Percentiles rank a stretch among this genome's conserved stretches.
Conservation (phyloP, 2,888 invertebrate genomes). For the Cylloceria caligata region DNA sequence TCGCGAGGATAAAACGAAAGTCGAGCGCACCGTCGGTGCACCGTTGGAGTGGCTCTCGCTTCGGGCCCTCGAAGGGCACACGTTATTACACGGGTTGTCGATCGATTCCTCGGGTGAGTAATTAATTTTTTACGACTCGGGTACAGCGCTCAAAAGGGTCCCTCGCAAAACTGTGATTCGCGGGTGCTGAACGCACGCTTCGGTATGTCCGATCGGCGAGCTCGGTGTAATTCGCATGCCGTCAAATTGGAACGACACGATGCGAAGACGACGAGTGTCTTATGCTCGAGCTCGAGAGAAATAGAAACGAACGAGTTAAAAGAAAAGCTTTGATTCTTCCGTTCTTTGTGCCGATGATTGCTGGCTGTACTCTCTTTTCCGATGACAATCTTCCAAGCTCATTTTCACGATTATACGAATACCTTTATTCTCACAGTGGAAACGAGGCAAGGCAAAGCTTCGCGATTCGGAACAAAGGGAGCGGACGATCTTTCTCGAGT, state of each 20-base stretch:
- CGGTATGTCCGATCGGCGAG: slow-evolving; percentile 50
- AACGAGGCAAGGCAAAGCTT: slow-evolving; percentile 31
- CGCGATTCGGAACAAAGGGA: slow-evolving; percentile 60
- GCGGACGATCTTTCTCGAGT: slow-evolving; percentile 24
- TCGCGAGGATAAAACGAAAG: slow-evolving; percentile 46
- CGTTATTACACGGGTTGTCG: slow-evolving; percentile 81
- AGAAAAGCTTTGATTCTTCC: neutral
- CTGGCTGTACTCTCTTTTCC: neutral
- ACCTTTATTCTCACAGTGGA: neutral
- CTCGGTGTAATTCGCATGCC: slow-evolving; percentile 59
- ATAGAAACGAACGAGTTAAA: neutral
- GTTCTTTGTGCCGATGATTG: neutral
- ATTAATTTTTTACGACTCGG: slow-evolving; percentile 83
- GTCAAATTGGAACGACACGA: slow-evolving; percentile 72
- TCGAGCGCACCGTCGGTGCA: slow-evolving; percentile 4
- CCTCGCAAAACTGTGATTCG: slow-evolving; percentile 37
- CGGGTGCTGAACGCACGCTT: slow-evolving; percentile 4
- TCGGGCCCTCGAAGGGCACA: slow-evolving; percentile 72
- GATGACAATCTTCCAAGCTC: slow-evolving; percentile 13
- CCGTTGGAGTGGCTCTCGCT: slow-evolving; percentile 47
- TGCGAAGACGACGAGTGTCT: neutral
- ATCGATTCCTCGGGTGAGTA: slow-evolving; percentile 81
- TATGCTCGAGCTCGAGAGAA: slow-evolving; percentile 4
- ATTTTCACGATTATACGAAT: slow-evolving; percentile 28
- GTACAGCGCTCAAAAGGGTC: slow-evolving; percentile 42